A percentile compares a stretch with the other conserved stretches of the same genome.
Evolutionary conservation across 2,113 vertebrate genomes (phyloP).

Genomic region (Seriola dumerili): DNA sequence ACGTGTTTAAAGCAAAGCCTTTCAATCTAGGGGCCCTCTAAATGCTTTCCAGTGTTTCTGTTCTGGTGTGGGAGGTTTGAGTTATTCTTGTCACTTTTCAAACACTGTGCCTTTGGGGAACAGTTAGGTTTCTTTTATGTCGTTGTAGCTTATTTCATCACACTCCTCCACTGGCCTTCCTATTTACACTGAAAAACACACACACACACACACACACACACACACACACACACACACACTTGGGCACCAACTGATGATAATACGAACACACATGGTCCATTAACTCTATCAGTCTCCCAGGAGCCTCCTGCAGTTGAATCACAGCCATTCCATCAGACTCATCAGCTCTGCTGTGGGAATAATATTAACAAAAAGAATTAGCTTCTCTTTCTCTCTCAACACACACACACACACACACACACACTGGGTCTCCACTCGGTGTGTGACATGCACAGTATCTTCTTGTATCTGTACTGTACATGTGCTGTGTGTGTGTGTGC

Average conservation of each 20-base stretch:
- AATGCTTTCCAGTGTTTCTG: conserved; percentile 8
- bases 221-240: conserved; percentile 20
- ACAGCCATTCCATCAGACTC: conserved; percentile 71
- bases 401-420: conserved; percentile 3
- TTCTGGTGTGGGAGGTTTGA: conserved; percentile 43
- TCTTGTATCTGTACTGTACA: background rate
- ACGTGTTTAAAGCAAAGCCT: conserved; percentile 2
- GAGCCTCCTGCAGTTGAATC: conserved; percentile 71
- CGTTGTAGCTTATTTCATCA: conserved; percentile 74
- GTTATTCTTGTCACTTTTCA: conserved; percentile 63
- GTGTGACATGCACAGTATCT: conserved; percentile 8
- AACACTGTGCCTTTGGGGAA: conserved; percentile 67
- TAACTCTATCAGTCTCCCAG: conserved; percentile 67
- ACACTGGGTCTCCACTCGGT: background rate
- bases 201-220: conserved; percentile 27
- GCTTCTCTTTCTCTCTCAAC: conserved; percentile 17
- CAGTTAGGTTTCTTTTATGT: conserved; percentile 69
- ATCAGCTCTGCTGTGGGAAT: conserved; percentile 68
- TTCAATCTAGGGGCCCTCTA: background rate
- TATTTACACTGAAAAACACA: conserved; percentile 27
- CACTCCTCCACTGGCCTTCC: conserved; percentile 52
- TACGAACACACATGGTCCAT: conserved; percentile 72
- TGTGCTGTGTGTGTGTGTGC: conserved; percentile 6
- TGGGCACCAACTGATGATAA: conserved; percentile 43
- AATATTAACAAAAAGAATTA: conserved; percentile 72